Evolutionary conservation across 2,888 invertebrate species (phyloP).

Genomic region (Athalia rosae): DNA sequence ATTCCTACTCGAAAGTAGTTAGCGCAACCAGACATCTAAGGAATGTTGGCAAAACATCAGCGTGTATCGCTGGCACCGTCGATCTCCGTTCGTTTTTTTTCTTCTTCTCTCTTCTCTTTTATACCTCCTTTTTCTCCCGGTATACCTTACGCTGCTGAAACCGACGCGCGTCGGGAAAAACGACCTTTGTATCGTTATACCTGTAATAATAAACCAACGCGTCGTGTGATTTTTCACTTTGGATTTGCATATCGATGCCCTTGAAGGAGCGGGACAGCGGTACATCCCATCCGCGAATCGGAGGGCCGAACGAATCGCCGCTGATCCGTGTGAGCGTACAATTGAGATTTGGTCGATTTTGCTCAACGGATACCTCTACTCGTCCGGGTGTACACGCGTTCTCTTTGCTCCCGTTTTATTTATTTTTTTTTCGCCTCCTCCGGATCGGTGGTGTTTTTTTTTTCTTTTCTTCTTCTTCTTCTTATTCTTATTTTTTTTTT

Average conservation of each 20-base stretch:
- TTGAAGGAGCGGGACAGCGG: too few relatives aligned
- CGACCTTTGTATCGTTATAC: too few relatives aligned
- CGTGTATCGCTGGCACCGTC: conserved; percentile 48
- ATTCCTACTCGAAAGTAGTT: conserved; percentile 57
- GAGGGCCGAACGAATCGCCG: too few relatives aligned
- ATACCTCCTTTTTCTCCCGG: not conserved
- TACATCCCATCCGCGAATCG: too few relatives aligned
- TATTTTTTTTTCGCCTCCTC: too few relatives aligned
- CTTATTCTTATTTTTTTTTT: not conserved
- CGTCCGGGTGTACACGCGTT: conserved; percentile 61
- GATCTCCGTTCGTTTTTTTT: conserved; percentile 1
- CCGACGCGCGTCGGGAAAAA: too few relatives aligned
- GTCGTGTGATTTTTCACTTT: too few relatives aligned
- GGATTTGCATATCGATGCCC: too few relatives aligned
- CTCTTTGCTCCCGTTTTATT: conserved; percentile 37
- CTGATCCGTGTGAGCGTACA: too few relatives aligned
- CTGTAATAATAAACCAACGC: too few relatives aligned
- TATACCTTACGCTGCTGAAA: not conserved
- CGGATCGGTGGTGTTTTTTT: too few relatives aligned
- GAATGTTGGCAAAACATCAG: conserved; percentile 60
- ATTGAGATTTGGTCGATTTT: too few relatives aligned
- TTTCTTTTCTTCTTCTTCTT: not conserved
- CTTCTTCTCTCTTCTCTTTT: not conserved
- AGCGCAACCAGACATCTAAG: conserved; percentile 57
- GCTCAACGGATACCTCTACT: conserved; percentile 13